A percentile compares a stretch with the other conserved stretches of the same genome.
Evolutionary conservation across 1,140 invertebrate genomes (phyloP).

Genomic region (Drosophila nasuta): DNA sequence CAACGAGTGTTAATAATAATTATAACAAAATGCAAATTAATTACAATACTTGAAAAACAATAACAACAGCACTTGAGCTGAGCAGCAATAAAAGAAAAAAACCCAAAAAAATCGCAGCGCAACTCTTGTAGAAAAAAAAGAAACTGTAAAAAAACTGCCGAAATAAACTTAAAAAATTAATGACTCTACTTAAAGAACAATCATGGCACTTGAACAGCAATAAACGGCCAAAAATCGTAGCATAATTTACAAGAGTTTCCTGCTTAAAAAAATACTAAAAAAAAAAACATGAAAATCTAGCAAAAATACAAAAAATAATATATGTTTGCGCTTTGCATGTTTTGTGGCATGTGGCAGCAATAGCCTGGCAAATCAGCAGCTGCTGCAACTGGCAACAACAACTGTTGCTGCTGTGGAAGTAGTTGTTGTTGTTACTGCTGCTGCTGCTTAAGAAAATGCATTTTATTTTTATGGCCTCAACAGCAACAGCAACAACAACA

Average conservation of each 20-base stretch:
- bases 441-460: conserved; percentile 52
- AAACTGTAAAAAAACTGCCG: background rate
- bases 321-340: conserved; percentile 28
- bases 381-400: conserved; percentile 15
- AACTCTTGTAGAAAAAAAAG: background rate
- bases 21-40: conserved; percentile 73
- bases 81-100: conserved; percentile 1
- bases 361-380: conserved; percentile 18
- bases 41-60: conserved; percentile 53
- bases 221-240: background rate
- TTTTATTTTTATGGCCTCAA: conserved; percentile 61
- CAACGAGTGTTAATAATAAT: conserved; percentile 44
- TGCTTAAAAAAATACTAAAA: conserved; percentile 46
- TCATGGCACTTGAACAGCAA: conserved; percentile 14
- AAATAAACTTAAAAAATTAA: conserved; percentile 31
- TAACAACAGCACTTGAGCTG: conserved; percentile 17
- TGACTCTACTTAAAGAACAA: conserved; percentile 49
- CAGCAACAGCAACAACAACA: conserved; percentile 40
- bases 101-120: background rate
- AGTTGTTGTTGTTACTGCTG: conserved; percentile 25
- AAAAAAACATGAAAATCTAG: conserved; percentile 1
- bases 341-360: conserved; percentile 62
- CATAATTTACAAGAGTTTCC: conserved; percentile 59
- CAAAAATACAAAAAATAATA: background rate
- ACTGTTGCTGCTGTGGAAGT: conserved; percentile 39